Base-by-base conservation (phyloP, 2,888 invertebrate species). In the Therioaphis trifolii region DNA sequence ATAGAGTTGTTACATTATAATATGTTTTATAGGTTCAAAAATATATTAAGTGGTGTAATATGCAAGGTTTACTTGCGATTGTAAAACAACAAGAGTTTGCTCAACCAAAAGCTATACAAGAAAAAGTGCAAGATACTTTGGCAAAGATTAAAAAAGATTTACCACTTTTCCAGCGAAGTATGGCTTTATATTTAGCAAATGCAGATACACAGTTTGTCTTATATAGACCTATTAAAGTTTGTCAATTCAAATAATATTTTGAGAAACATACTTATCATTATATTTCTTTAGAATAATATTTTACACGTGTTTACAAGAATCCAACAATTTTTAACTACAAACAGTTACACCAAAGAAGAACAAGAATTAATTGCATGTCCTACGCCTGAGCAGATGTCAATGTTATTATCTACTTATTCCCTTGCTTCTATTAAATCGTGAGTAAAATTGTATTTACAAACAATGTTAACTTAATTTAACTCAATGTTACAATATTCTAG, bases 161-260 rank as follows among this genome's bases (percentile, higher is more conserved):
- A 52, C 94, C 96, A 0, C 91, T 91, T 9, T 89, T 98, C 21
- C 96, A 97, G 88, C 91, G 94, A 5, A 94, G 95, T 18, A 97
- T 99, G 96, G 94, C 96, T 86, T 91, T 99, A 0, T 99, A 99
- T 89, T 91, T 99, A 79, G 96, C 98, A 18, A 99, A 98, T 89
- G 93, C 94, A 86, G 99, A 99, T 88, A 99, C 99, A 0, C 99
- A 99, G 89, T 96, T 96, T 87, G 98, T 99, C 87, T 91, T 99
- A 14, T 97, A 99, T 87, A 92, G 97, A 84, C 98, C 98, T 2
- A 95, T 99, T 74, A 93, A 95, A 89, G 95, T 95, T 88, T 88
- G 90, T 87, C 84, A 74, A 72, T 77, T 58, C n/a, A n/a, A n/a
- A n/a, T 7, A 14, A 4, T 0, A 21, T 63, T 2, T 14, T 7